Base-by-base conservation (phyloP, 2,797 vertebrate species). In the Macropodus opercularis region DNA sequence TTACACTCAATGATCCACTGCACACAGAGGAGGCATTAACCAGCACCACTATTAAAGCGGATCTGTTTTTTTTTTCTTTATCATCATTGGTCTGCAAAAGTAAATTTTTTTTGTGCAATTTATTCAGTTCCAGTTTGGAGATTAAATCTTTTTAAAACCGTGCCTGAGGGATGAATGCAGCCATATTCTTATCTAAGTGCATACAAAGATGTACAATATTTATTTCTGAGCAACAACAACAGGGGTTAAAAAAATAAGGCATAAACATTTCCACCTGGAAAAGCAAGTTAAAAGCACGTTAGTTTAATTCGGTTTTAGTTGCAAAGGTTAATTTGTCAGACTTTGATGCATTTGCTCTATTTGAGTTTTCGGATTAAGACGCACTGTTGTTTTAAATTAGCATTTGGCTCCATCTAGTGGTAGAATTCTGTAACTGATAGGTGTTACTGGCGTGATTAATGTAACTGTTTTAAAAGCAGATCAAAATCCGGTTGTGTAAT, bases 1-100 rank as follows among this genome's bases (percentile, higher is more conserved):
- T 90, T 86, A 89, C 73, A 83, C 77, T 74, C 75, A 85, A 88
- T 89, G 85, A 93, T 90, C 90, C 68, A 64, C 73, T 81, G 87
- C 87, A 90, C 86, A 93, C 82, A 80, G 72, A 78, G 61, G 54
- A 79, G 80, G 79, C 75, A 87, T 88, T 89, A 87, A 74, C 56
- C 57, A 77, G 40, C 71, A 41, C 53, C 41, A 60, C 75, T 58
- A 74, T 73, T 69, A 85, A 65, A 69, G 74, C 73, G 84, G 24
- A 82, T 59, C 50, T 62, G 61, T 27, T 52, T 24, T 17, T 35
- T 63, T 35, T 81, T 59, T 63, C 63, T 72, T 68, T 41, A 64
- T 27, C 42, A 47, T 51, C n/a, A 60, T 27, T 36, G 46, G 47
- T 35, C 31, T 18, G 19, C 21, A 59, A 44, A 53, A 38, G 40